Percentiles rank a stretch among this genome's conserved stretches.
These are phyloP conservation scores for Cephus runcator DNA, from an alignment of 2,888 invertebrate species.

Conservation along the genomic window DNA sequence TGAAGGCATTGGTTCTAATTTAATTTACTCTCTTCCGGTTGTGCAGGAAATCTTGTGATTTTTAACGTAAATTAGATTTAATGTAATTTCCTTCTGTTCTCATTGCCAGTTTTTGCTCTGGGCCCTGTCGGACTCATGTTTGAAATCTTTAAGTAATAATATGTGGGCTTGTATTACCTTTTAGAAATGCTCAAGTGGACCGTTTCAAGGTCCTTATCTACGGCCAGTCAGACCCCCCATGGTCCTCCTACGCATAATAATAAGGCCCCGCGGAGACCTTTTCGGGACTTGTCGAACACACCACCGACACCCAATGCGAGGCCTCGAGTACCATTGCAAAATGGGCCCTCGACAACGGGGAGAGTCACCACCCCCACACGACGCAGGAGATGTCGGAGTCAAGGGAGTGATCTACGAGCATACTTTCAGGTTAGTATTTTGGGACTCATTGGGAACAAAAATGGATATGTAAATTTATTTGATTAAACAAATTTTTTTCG, in stretches of 20 bases:
- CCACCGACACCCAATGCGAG: slow-evolving; percentile 48
- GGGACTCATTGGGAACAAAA: too few species aligned
- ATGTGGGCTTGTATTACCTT: slow-evolving; percentile 1
- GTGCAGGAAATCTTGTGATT: neutral
- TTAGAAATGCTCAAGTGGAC: slow-evolving; percentile 64
- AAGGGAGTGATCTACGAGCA: slow-evolving; percentile 57
- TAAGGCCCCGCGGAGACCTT: slow-evolving; percentile 51
- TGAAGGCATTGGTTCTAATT: neutral
- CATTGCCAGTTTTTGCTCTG: too few species aligned
- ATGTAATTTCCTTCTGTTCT: too few species aligned
- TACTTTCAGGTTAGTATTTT: slow-evolving; percentile 55
- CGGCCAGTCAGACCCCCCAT: slow-evolving; percentile 60
- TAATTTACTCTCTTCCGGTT: neutral
- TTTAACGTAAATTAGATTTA: too few species aligned
- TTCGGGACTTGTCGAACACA: slow-evolving; percentile 61
- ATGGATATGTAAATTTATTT: neutral
- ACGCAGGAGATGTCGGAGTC: slow-evolving; percentile 56
- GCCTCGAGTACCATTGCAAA: neutral
- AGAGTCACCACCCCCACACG: slow-evolving; percentile 24
- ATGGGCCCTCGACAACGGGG: neutral
- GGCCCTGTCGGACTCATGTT: too few species aligned
- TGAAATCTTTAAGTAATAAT: too few species aligned
- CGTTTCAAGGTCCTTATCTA: slow-evolving; percentile 62
- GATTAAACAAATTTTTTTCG: neutral
- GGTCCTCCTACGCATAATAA: slow-evolving; percentile 44